A percentile compares a stretch with the other conserved stretches of the same genome.
phyloP scores from a whole-genome alignment of 2,888 invertebrate genomes.

The Athalia circularis region DNA sequence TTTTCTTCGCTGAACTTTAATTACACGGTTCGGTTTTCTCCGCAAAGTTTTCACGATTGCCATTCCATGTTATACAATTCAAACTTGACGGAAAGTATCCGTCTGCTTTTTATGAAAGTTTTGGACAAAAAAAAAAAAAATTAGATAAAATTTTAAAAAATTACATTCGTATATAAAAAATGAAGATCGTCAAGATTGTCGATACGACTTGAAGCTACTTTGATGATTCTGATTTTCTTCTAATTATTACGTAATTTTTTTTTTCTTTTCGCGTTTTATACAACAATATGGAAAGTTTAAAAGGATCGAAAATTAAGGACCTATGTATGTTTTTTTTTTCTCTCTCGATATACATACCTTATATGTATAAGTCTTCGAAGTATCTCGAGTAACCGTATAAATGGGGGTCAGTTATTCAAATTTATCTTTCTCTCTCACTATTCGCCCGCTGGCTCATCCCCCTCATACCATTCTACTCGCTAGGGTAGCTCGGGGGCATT shows the following conservation, averaged over 20 bases:
- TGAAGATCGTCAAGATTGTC: too few relatives aligned
- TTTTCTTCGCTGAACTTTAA: constrained; percentile 16
- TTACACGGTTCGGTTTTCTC: constrained; percentile 7
- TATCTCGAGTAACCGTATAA: too few relatives aligned
- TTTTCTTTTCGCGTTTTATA: background rate
- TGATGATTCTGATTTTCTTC: too few relatives aligned
- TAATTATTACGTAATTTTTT: background rate
- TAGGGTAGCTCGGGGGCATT: background rate
- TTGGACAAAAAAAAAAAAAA: background rate
- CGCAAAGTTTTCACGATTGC: constrained; percentile 3
- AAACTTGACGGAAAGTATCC: too few relatives aligned
- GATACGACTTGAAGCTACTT: too few relatives aligned
- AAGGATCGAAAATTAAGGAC: too few relatives aligned
- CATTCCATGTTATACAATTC: constrained; percentile 1
- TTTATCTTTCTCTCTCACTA: background rate
- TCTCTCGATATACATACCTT: too few relatives aligned
- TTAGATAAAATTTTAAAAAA: background rate
- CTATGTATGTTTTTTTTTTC: too few relatives aligned
- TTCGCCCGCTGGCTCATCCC: background rate
- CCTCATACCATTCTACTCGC: too few relatives aligned
- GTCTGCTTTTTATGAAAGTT: background rate
- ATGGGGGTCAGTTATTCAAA: background rate
- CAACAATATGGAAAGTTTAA: background rate
- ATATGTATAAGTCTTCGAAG: too few relatives aligned
- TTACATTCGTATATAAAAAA: too few relatives aligned